phyloP scores from a whole-genome alignment of 2,888 invertebrate species.

The Tortricodes alternella region DNA sequence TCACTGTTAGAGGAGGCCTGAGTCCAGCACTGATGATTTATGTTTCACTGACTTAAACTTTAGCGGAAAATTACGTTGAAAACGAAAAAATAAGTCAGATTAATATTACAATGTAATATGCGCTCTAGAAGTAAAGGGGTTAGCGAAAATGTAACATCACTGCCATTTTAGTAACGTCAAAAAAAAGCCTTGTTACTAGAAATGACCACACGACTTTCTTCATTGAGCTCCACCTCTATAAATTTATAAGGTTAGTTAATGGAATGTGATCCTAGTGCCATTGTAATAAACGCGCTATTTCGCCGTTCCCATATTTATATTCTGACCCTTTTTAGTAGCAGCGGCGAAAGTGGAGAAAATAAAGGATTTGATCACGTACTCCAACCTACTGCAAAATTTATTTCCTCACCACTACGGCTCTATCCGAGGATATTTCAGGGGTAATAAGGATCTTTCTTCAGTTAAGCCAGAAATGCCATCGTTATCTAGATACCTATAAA shows the following conservation, averaged over 20 bases:
- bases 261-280: not conserved
- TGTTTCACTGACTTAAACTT: too few relatives aligned
- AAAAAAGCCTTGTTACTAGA: not conserved
- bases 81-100: too few relatives aligned
- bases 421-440: not conserved
- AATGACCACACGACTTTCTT: not conserved
- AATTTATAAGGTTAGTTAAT: not conserved
- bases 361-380: slow-evolving; percentile 30
- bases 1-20: too few relatives aligned
- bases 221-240: not conserved
- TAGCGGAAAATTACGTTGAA: too few relatives aligned
- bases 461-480: too few relatives aligned
- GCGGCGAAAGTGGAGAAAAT: slow-evolving; percentile 19
- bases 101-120: too few relatives aligned
- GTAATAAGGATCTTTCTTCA: not conserved
- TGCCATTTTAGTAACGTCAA: not conserved
- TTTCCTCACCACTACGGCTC: slow-evolving; percentile 25
- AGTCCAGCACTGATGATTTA: too few relatives aligned
- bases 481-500: too few relatives aligned
- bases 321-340: slow-evolving; percentile 14
- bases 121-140: too few relatives aligned
- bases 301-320: slow-evolving; percentile 10
- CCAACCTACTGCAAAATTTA: slow-evolving; percentile 31
- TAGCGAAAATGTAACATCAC: too few relatives aligned
- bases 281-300: not conserved